phyloP scores from a whole-genome alignment of 2,797 vertebrate species.

The Margarornis squamiger region DNA sequence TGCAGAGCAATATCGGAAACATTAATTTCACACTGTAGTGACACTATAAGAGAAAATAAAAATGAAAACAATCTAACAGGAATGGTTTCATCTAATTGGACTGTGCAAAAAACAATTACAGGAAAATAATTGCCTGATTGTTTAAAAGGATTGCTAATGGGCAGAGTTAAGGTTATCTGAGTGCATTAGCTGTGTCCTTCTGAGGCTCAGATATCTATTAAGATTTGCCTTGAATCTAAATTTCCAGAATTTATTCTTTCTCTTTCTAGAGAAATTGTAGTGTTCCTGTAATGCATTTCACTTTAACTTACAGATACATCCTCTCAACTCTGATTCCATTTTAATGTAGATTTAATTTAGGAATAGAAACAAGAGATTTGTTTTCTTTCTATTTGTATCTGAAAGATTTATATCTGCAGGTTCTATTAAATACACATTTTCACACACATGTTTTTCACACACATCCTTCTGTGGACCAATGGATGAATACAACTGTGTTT shows the following conservation, averaged over 20 bases:
- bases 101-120: conserved; percentile 57
- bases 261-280: not conserved
- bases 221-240: conserved; percentile 51
- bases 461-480: not conserved
- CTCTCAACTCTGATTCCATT: not conserved
- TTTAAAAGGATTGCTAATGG: conserved; percentile 58
- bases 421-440: not conserved
- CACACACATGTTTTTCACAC: not conserved
- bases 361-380: not conserved
- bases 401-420: not conserved
- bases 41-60: conserved; percentile 40
- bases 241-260: conserved; percentile 47
- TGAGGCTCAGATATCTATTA: conserved; percentile 54
- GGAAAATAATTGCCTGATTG: conserved; percentile 59
- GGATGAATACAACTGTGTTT: not conserved
- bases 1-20: not conserved
- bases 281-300: not conserved
- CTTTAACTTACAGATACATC: not conserved
- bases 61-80: conserved; percentile 46
- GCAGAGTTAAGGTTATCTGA: conserved; percentile 52
- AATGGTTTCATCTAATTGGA: conserved; percentile 51
- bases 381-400: not conserved
- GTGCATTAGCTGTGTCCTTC: conserved; percentile 26
- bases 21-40: conserved; percentile 53
- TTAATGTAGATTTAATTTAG: conserved; percentile 14